phyloP scores from a whole-genome alignment of 1,140 invertebrate species.

The Antheraea pernyi region DNA sequence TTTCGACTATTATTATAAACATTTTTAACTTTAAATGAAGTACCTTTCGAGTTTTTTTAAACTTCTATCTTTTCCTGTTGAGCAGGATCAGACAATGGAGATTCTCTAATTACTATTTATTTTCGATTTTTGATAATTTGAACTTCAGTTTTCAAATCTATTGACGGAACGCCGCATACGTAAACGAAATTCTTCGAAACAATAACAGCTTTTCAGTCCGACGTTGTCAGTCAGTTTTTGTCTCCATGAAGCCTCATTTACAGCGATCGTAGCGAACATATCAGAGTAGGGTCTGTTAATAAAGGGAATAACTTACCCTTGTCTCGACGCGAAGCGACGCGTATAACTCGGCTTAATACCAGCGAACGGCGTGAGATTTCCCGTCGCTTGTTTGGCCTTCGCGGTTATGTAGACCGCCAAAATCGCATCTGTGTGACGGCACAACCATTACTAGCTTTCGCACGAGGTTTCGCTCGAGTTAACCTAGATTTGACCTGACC shows the following conservation, averaged over 20 bases:
- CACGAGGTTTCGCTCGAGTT: no score
- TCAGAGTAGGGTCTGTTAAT: not conserved
- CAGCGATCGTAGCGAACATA: not conserved
- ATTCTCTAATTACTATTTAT: no score
- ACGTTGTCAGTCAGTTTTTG: not conserved
- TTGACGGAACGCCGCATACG: not conserved
- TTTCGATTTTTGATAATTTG: no score
- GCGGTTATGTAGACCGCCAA: not conserved
- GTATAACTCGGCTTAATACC: constrained; percentile 5
- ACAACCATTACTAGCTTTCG: no score
- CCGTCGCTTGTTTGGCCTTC: not conserved
- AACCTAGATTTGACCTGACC: no score
- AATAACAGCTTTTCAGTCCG: not conserved
- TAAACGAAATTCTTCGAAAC: not conserved
- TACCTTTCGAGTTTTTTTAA: no score
- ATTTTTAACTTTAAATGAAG: no score
- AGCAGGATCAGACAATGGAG: no score
- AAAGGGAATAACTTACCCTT: constrained; percentile 11
- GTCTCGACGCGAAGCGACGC: not conserved
- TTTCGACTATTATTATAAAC: no score
- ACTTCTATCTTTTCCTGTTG: no score
- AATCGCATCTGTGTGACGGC: not conserved
- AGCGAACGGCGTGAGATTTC: constrained; percentile 3
- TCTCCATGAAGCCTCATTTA: not conserved
- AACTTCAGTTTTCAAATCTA: not conserved